Percentiles rank a stretch among this genome's conserved stretches.
Conservation (phyloP, 1,140 invertebrate species). For the Magallana ariakensis region DNA sequence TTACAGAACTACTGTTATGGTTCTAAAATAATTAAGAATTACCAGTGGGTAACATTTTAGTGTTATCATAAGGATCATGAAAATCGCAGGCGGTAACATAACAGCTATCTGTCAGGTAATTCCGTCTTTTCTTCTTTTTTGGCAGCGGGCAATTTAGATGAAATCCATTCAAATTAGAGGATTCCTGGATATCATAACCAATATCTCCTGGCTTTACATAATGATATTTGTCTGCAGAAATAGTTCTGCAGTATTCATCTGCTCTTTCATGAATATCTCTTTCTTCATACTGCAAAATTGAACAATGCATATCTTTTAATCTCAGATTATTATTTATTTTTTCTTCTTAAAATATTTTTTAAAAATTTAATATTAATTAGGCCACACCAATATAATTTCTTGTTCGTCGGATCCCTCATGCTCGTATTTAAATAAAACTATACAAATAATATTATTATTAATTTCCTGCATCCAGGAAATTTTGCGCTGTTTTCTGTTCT, state of each 20-base stretch:
- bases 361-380: too few relatives aligned
- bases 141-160: constrained; percentile 32
- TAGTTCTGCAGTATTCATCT: constrained; percentile 63
- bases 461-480: too few relatives aligned
- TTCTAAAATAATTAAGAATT: background rate
- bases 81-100: constrained; percentile 42
- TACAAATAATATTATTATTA: too few relatives aligned
- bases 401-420: too few relatives aligned
- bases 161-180: background rate
- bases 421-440: too few relatives aligned
- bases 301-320: too few relatives aligned
- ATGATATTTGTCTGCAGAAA: constrained; percentile 65
- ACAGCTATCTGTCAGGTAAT: constrained; percentile 62
- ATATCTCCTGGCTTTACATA: constrained; percentile 58
- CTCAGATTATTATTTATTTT: too few relatives aligned
- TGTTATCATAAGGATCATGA: constrained; percentile 63
- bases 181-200: background rate
- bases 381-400: too few relatives aligned
- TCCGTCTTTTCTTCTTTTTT: constrained; percentile 64
- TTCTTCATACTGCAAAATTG: constrained; percentile 67
- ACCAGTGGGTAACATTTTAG: constrained; percentile 66
- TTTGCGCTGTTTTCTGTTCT: too few relatives aligned
- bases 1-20: too few relatives aligned
- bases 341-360: too few relatives aligned
- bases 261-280: constrained; percentile 70